These are phyloP conservation scores for Platysteira castanea DNA, from an alignment of 2,113 vertebrate genomes.

Conservation along the genomic window DNA sequence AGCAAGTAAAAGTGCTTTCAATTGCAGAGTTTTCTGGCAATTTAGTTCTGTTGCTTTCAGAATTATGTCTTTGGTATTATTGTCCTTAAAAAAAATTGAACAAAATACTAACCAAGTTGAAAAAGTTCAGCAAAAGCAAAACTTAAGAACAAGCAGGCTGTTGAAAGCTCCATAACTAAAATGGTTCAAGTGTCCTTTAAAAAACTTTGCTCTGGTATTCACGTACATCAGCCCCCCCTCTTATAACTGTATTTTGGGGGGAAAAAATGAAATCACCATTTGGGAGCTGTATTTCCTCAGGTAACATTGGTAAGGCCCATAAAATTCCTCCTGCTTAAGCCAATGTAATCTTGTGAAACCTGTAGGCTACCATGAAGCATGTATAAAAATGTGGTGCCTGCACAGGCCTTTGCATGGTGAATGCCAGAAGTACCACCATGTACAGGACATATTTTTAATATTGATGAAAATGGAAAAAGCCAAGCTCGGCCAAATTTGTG, in stretches of 20 bases:
- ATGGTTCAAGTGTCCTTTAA: background rate
- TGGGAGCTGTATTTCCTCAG: constrained; percentile 41
- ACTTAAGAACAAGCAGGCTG: background rate
- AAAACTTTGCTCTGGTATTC: background rate
- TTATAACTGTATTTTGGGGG: background rate
- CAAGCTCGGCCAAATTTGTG: background rate
- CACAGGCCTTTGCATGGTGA: background rate
- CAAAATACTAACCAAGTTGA: background rate
- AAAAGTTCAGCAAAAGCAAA: background rate
- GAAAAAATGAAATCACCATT: background rate
- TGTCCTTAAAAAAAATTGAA: background rate
- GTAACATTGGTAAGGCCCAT: background rate
- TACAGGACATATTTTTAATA: background rate
- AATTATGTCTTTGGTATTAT: background rate
- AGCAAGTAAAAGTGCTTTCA: background rate
- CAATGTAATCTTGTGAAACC: constrained; percentile 44
- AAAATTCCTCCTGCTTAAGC: background rate
- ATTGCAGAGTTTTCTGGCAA: background rate
- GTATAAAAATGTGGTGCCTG: background rate
- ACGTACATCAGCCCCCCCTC: background rate
- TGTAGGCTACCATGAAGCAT: background rate
- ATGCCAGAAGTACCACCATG: background rate
- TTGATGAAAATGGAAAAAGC: background rate
- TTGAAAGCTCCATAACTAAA: background rate
- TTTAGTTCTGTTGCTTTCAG: background rate